Evolutionary conservation across 2,888 invertebrate species (phyloP), one percentile per base, ranked within the genome.

Genomic region (Myopa testacea): DNA sequence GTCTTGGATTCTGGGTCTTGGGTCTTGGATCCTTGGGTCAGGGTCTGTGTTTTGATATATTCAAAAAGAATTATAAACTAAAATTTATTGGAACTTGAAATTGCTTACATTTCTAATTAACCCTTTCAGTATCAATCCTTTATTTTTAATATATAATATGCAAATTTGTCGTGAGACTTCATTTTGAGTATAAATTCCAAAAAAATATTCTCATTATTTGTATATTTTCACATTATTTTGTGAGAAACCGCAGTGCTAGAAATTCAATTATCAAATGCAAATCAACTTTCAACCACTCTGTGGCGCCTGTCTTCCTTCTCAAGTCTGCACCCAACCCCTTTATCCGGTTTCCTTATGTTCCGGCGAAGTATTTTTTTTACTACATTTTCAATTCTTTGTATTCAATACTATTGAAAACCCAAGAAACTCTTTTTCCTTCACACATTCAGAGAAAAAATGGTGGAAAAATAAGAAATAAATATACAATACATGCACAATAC

Each of bases 221-320:
- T 10, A 45, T 10, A 10, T 16, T 12, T 10, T 16, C 5, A n/a
- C 14, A 37, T 37, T 38, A 14, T 38, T 14, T 65, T 14, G 38
- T 16, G 65, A 14, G 34, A 55, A 55, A 16, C 45, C 70, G 37
- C 70, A 55, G 37, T 37, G 55, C 55, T 52, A 70, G 16, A 55
- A 37, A 70, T 70, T 70, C 70, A 70, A 70, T 70, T 55, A 70
- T 70, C 55, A 70, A 69, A 69, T 69, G 69, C 69, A 69, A 70
- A 37, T 70, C 34, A 4, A 37, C 7, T 50, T 70, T 52, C n/a
- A 55, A 55, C n/a, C n/a, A 55, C 55, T 34, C 34, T 55, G 19
- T 70, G 70, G 70, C 70, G 37, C 70, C 70, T 52, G 16, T 16
- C 4, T 34, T 34, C 34, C 65, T 3, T 1, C 4, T 38, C 65